Base-by-base conservation (phyloP, 2,113 vertebrate species). In the Cryptomyrus ogoouensis region DNA sequence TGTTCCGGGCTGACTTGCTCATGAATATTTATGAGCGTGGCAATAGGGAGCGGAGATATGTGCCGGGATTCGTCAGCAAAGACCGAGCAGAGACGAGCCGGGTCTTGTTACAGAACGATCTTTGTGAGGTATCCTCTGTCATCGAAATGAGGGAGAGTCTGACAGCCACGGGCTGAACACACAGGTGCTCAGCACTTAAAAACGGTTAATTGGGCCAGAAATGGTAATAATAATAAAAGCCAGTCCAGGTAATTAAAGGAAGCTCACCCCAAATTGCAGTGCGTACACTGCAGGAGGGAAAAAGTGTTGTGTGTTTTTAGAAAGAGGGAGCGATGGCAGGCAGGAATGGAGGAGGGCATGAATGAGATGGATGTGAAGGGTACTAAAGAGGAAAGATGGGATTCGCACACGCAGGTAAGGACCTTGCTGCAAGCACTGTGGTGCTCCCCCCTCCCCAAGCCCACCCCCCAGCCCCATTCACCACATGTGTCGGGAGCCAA, bases 21-120 rank as follows among this genome's bases (percentile, higher is more conserved):
- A 62, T 88, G 35, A 88, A 88, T 88, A 88, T 88, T 58, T 46
- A 88, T 88, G 39, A 44, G 56, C 17, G 10, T 8, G 58, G 87
- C 87, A 52, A 87, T 53, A 35, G 87, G 56, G 87, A 88, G 87
- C 7, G 21, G 17, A 62, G 53, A 88, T 88, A 42, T 88, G 58
- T 3, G 87, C 53, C 10, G 56, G 21, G 21, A 88, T 88, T 88
- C 52, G 52, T 62, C 87, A 58, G 52, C 21, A n/a, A 13, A 44
- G 87, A 44, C 52, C 24, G 53, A 42, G 87, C 52, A 42, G 87
- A 39, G 53, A 42, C 19, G 39, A 24, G 56, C 87, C 0, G 17
- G 50, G 50, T 62, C 87, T 88, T 88, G 39, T 62, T 88, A 88
- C 21, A 58, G 35, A 62, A 46, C 8, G 56, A 39, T 88, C 39